Percentiles rank a stretch among this genome's conserved stretches.
phyloP scores from a whole-genome alignment of 2,113 vertebrate genomes.

The Megalops atlanticus region DNA sequence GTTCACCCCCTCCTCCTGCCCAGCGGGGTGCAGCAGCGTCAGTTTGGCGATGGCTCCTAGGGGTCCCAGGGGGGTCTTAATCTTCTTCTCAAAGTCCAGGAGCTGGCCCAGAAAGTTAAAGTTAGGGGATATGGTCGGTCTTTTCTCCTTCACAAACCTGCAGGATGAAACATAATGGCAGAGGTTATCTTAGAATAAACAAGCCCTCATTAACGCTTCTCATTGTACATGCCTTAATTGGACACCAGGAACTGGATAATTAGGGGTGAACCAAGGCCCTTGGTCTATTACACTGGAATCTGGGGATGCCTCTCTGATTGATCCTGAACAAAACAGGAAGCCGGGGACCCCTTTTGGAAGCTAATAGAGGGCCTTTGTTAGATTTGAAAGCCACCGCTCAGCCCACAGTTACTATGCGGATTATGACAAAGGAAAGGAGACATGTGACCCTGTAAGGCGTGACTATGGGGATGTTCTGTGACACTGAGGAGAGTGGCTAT shows the following conservation, averaged over 20 bases:
- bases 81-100: slow-evolving; percentile 92
- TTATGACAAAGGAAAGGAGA: not conserved
- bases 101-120: slow-evolving; percentile 97
- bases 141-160: slow-evolving; percentile 93
- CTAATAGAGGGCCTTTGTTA: no score
- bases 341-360: not conserved
- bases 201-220: not conserved
- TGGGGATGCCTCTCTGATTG: not conserved
- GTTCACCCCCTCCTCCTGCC: slow-evolving; percentile 54
- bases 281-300: not conserved
- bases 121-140: slow-evolving; percentile 94
- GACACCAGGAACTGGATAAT: not conserved
- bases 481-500: no score
- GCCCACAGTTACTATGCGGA: not conserved
- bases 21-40: slow-evolving; percentile 50
- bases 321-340: not conserved
- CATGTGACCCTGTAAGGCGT: slow-evolving; percentile 76
- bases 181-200: not conserved
- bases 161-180: slow-evolving; percentile 7
- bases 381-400: not conserved
- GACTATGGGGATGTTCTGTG: no score
- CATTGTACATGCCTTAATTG: not conserved
- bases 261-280: not conserved
- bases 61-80: slow-evolving; percentile 73
- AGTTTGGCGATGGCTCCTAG: slow-evolving; percentile 39